Base-by-base conservation (phyloP, 2,113 vertebrate genomes). In the Sprattus sprattus region DNA sequence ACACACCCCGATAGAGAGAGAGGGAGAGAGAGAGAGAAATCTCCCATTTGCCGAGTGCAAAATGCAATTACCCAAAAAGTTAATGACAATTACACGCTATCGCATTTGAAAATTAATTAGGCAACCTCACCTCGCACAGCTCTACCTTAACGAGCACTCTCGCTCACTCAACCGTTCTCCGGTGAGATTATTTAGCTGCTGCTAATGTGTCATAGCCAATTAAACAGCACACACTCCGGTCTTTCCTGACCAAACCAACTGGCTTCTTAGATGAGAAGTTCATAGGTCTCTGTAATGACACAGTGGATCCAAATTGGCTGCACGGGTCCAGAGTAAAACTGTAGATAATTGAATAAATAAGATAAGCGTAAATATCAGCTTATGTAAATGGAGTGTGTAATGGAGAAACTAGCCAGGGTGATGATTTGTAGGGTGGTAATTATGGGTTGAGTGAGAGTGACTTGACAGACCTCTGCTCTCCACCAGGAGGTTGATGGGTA, bases 71-170 rank as follows among this genome's bases (percentile, higher is more conserved):
- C 87, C 75, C 82, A 25, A 47, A 85, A 84, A 90, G 88, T 88
- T 90, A 89, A 90, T 88, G 86, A 91, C 87, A 91, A 89, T 89
- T 90, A 91, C 83, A 89, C 84, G 87, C 86, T 91, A 92, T 91
- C 89, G 88, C 89, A 82, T 92, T 92, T 91, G 88, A 89, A 88
- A 89, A 92, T 91, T 86, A 90, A 92, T 91, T 89, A 90, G 81
- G 50, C 81, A 85, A 85, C 46, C 75, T 64, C 86, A 50, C 86
- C 87, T 87, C 89, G 84, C 52, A 87, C 80, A 46, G 67, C 75
- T 45, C 80, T 83, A 87, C 85, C 85, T 86, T 89, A 89, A 89
- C 81, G 80, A 86, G 54, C 82, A 47, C 83, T 54, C 46, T 80
- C 44, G 88, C 85, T 44, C 83, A 80, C 85, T 87, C 44, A 78